Percentiles rank a stretch among this genome's conserved stretches.
Evolutionary conservation across 2,888 invertebrate species (phyloP).

Genomic region (Eupithecia exiguata): DNA sequence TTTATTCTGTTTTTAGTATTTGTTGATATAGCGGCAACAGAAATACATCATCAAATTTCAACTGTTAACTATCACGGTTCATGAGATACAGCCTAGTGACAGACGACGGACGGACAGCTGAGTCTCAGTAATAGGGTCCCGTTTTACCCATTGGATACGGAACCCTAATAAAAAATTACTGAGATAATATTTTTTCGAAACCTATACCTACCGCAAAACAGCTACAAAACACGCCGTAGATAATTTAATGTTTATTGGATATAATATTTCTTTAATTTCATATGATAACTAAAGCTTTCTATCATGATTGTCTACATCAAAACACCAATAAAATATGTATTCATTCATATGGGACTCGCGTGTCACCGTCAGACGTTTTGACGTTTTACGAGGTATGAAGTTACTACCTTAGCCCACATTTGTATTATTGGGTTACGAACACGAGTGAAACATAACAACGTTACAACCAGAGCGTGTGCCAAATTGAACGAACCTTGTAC

Average conservation of each 20-base stretch:
- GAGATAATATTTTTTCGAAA: background rate
- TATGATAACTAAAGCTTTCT: background rate
- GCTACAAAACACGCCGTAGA: background rate
- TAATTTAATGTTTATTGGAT: background rate
- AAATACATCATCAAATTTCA: too few species aligned
- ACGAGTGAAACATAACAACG: constrained; percentile 23
- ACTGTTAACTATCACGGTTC: too few species aligned
- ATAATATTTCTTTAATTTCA: too few species aligned
- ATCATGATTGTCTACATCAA: constrained; percentile 16
- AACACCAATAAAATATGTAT: constrained; percentile 16
- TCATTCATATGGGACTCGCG: constrained; percentile 20
- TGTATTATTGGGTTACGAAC: constrained; percentile 27
- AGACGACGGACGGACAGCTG: too few species aligned
- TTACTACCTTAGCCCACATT: constrained; percentile 22
- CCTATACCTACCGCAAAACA: background rate
- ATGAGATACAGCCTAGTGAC: too few species aligned
- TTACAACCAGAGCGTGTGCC: constrained; percentile 23
- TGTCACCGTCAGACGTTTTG: constrained; percentile 14
- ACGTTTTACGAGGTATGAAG: constrained; percentile 28
- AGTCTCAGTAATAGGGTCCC: too few species aligned
- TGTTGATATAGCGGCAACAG: too few species aligned
- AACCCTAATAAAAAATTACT: too few species aligned
- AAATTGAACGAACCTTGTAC: constrained; percentile 22
- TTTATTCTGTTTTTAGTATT: too few species aligned
- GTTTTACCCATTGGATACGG: too few species aligned